A percentile compares a stretch with the other conserved stretches of the same genome.
These are phyloP conservation scores for Phymanthus crucifer DNA, from an alignment of 92 coral and sea anemone genomes.

Conservation along the genomic window DNA sequence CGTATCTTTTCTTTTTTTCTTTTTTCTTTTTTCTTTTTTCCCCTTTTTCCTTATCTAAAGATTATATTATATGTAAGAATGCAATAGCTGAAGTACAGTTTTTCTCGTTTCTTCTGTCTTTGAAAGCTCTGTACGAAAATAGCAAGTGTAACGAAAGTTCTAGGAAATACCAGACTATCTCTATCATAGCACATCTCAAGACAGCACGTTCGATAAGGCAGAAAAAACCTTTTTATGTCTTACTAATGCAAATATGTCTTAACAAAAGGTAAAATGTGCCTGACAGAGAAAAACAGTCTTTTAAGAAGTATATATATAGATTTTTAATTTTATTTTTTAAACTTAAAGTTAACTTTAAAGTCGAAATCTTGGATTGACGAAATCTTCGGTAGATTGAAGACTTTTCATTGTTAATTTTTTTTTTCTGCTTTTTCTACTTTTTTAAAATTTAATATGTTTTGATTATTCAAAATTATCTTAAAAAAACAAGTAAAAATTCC, in stretches of 20 bases:
- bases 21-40: no score
- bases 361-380: not conserved
- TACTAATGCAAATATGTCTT: slow-evolving; percentile 15
- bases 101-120: not conserved
- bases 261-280: not conserved
- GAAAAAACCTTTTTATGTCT: slow-evolving; percentile 5
- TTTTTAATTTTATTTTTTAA: not conserved
- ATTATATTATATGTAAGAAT: no score
- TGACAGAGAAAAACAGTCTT: not conserved
- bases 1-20: no score
- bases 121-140: not conserved
- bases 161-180: not conserved
- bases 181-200: slow-evolving; percentile 12
- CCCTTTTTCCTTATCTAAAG: not conserved
- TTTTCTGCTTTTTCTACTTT: not conserved
- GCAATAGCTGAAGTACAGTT: not conserved
- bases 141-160: not conserved
- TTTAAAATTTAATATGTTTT: not conserved
- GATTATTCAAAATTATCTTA: no score
- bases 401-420: not conserved
- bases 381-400: no score
- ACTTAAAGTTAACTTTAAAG: no score
- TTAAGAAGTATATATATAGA: not conserved
- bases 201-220: slow-evolving; percentile 11
- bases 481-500: not conserved